These are phyloP conservation scores for Xylota sylvarum DNA, from an alignment of 2,888 invertebrate genomes.

Conservation along the genomic window DNA sequence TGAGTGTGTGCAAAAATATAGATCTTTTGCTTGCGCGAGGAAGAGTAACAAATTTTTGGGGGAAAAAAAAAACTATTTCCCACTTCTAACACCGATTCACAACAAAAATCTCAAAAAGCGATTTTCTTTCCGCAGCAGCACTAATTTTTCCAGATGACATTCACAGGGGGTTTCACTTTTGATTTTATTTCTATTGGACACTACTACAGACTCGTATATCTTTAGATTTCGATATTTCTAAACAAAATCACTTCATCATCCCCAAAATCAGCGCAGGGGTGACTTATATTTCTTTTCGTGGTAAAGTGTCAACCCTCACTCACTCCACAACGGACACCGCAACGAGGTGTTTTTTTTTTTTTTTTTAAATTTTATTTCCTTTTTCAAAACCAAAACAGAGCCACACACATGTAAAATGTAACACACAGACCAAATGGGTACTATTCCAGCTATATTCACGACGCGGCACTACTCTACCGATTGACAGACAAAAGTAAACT, in stretches of 20 bases:
- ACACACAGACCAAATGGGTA: conserved; percentile 44
- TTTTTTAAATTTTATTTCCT: not conserved
- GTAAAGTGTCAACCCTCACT: conserved; percentile 73
- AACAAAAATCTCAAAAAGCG: conserved; percentile 13
- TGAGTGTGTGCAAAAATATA: conserved; percentile 46
- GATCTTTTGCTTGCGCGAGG: conserved; percentile 34
- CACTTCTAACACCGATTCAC: conserved; percentile 41
- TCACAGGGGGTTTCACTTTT: conserved; percentile 58
- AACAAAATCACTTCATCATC: conserved; percentile 49
- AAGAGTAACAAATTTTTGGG: conserved; percentile 5
- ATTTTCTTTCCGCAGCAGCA: conserved; percentile 53
- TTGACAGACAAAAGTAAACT: conserved; percentile 74
- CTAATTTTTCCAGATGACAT: conserved; percentile 48
- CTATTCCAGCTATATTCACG: conserved; percentile 55
- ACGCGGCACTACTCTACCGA: conserved; percentile 66
- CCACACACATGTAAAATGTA: conserved; percentile 52
- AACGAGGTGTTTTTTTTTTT: conserved; percentile 39
- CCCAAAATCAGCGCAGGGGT: conserved; percentile 38
- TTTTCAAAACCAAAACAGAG: conserved; percentile 49
- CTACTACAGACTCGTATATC: too few species aligned
- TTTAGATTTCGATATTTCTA: conserved; percentile 28
- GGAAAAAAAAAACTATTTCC: conserved; percentile 7
- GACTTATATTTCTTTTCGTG: conserved; percentile 50
- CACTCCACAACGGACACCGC: conserved; percentile 53
- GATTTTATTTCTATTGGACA: conserved; percentile 25